Percentiles rank a stretch among this genome's conserved stretches.
Conservation (phyloP, 1,140 invertebrate genomes). For the Popillia japonica region DNA sequence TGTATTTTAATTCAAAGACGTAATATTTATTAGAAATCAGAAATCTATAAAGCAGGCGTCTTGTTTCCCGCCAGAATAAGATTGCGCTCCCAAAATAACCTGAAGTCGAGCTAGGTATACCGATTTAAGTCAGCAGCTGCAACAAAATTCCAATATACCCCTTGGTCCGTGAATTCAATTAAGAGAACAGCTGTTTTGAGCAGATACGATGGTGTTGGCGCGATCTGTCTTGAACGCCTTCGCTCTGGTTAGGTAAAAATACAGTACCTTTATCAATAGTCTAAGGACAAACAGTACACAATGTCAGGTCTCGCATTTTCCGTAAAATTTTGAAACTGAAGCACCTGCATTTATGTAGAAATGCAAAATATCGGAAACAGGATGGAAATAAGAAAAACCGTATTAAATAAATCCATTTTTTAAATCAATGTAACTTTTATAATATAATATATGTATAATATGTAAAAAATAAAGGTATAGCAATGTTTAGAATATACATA, state of each 20-base stretch:
- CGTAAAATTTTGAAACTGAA: too few relatives aligned
- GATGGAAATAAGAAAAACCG: too few relatives aligned
- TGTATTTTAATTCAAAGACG: too few relatives aligned
- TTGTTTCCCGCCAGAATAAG: conserved; percentile 8
- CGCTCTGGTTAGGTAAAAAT: conserved; percentile 8
- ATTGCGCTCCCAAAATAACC: not conserved
- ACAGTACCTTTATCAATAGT: not conserved
- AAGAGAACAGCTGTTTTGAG: conserved; percentile 18
- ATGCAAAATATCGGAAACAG: too few relatives aligned
- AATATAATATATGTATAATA: too few relatives aligned
- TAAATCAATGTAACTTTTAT: too few relatives aligned
- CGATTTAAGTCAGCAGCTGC: conserved; percentile 17
- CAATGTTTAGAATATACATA: too few relatives aligned
- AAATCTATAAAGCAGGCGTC: not conserved
- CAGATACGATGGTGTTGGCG: not conserved
- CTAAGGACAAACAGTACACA: not conserved
- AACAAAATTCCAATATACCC: conserved; percentile 6
- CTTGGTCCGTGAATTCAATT: conserved; percentile 5
- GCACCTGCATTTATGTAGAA: too few relatives aligned
- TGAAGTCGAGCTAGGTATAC: not conserved
- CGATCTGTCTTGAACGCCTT: not conserved
- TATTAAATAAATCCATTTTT: too few relatives aligned
- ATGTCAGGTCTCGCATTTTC: not conserved
- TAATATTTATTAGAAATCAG: too few relatives aligned
- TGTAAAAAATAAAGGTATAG: too few relatives aligned